A percentile compares a stretch with the other conserved stretches of the same genome.
Conservation (phyloP, 2,797 vertebrate species). For the Delichon dasypus region DNA sequence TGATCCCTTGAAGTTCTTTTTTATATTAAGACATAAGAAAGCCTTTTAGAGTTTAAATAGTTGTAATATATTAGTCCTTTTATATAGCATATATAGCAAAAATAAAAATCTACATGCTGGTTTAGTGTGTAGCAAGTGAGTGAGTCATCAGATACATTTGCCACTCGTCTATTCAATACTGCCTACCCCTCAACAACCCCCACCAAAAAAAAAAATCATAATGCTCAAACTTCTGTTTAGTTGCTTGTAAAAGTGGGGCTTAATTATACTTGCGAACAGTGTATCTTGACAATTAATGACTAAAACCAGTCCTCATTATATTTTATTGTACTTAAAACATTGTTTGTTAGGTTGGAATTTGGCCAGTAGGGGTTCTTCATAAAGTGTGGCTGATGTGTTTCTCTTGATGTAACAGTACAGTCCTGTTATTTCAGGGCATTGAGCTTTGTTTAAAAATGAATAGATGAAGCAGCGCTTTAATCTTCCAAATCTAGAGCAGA, state of each 20-base stretch:
- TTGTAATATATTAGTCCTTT: not conserved
- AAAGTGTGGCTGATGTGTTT: constrained; percentile 30
- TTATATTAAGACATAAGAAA: not conserved
- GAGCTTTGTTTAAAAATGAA: constrained; percentile 39
- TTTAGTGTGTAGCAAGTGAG: not conserved
- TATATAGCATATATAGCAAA: not conserved
- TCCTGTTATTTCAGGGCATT: constrained; percentile 8
- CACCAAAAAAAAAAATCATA: not conserved
- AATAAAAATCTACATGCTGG: not conserved
- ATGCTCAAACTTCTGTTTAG: constrained; percentile 21
- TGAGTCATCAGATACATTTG: not conserved
- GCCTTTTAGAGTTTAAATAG: not conserved
- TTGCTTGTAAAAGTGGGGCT: constrained; percentile 57
- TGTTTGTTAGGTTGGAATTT: constrained; percentile 55
- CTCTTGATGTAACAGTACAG: not conserved
- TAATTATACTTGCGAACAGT: constrained; percentile 61
- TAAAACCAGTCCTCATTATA: constrained; percentile 71
- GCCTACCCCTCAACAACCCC: not conserved
- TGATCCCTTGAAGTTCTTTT: not conserved
- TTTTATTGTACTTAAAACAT: constrained; percentile 71
- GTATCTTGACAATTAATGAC: constrained; percentile 73
- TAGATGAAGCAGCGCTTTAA: not conserved
- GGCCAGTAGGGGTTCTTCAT: constrained; percentile 38
- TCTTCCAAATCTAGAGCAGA: not conserved
- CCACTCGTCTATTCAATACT: not conserved